Evolutionary conservation across 1,140 invertebrate genomes (phyloP), one percentile per base, ranked within the genome.

Genomic region (Diabrotica virgifera): DNA sequence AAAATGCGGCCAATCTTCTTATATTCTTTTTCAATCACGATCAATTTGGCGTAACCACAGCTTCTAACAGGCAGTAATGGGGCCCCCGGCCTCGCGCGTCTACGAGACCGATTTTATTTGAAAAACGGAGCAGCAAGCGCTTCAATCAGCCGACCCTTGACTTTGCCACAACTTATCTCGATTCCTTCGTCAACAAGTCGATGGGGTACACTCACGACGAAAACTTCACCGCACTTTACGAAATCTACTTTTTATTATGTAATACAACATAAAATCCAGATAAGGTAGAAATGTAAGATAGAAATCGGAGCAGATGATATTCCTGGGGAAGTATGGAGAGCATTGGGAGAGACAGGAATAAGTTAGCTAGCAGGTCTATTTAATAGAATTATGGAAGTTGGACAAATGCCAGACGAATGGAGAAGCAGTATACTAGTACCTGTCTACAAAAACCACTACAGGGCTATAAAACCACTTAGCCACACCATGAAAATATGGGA

Each of bases 31-130:
- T 73, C 69, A 76, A 76, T 76, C 74, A 72, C 73, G 70, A 70
- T 68, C 74, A 75, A 76, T 76, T 76, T 76, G 68, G 55, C 66
- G 63, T 76, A 76, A 76, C 74, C 74, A 74, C 74, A 76, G 74
- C 74, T 73, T 75, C 74, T 74, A 76, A 76, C 74, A 74, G 72
- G 72, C 71, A 59, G 65, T 76, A 76, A 76, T 76, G 69, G 73
- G 66, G 65, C 61, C 66, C 69, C 68, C 8, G n/a, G 40, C 40
- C n/a, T 59, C 69, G 72, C 73, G 72, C 68, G 74, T 75, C 73
- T 70, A 71, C 73, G 73, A 70, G 74, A 76, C 74, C 72, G 73
- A 75, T 76, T 76, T 76, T 76, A 76, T 74, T 72, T 76, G 75
- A 74, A 76, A 75, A 73, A 46, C 40, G 40, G 40, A 46, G 40